These are phyloP conservation scores for Sebastiscus tertius DNA, from an alignment of 2,797 vertebrate genomes.

Conservation along the genomic window DNA sequence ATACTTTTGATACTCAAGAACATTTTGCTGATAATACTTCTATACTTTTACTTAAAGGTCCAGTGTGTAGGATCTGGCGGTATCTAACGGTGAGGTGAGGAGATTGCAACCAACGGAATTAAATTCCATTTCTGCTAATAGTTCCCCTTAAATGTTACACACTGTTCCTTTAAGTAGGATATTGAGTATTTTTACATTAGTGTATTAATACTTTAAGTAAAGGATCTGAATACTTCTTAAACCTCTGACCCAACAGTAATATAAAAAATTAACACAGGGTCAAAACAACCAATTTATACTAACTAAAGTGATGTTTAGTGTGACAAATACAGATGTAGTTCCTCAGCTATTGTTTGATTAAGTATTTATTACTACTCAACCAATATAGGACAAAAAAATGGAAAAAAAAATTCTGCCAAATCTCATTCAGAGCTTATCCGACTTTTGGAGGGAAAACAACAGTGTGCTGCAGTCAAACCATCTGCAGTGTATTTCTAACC, in stretches of 20 bases:
- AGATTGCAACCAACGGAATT: too few species aligned
- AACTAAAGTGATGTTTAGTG: not conserved
- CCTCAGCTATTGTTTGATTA: not conserved
- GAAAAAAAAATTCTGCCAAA: not conserved
- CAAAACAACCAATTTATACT: not conserved
- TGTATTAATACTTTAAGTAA: not conserved
- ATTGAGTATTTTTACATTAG: not conserved
- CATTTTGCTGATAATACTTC: too few species aligned
- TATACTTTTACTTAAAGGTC: too few species aligned
- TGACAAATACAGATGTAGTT: not conserved
- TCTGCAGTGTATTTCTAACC: conserved; percentile 7
- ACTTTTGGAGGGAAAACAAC: conserved; percentile 21
- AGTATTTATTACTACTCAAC: not conserved
- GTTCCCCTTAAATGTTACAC: too few species aligned
- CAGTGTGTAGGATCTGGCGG: too few species aligned
- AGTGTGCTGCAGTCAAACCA: not conserved
- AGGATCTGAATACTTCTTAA: not conserved
- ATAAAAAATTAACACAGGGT: not conserved
- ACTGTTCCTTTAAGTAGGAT: not conserved
- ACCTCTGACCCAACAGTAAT: not conserved
- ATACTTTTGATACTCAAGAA: not conserved
- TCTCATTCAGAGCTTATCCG: not conserved
- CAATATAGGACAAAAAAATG: not conserved
- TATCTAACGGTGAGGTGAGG: too few species aligned
- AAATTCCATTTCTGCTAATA: too few species aligned